Conservation (phyloP, 2,888 invertebrate species). For the Drosophila kokeensis region DNA sequence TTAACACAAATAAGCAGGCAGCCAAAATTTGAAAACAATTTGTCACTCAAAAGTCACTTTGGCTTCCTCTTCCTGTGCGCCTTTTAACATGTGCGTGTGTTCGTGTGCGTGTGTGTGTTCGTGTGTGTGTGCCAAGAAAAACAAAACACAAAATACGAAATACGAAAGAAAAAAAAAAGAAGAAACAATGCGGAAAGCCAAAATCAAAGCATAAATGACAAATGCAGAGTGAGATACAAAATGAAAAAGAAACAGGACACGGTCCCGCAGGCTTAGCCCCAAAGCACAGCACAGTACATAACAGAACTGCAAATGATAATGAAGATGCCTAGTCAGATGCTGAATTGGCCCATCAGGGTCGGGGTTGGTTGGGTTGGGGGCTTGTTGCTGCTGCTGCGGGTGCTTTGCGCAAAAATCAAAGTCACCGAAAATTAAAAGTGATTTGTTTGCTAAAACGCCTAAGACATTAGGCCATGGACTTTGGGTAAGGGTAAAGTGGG, state of each 20-base stretch:
- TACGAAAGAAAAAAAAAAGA: conserved; percentile 17
- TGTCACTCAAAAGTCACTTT: conserved; percentile 82
- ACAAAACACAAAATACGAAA: conserved; percentile 20
- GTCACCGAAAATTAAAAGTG: conserved; percentile 81
- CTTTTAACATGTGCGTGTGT: conserved; percentile 34
- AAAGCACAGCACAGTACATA: background rate
- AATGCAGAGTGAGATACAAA: conserved; percentile 53
- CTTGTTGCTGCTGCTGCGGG: conserved; percentile 12
- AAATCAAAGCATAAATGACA: conserved; percentile 76
- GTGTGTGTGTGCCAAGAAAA: conserved; percentile 22
- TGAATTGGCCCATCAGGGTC: conserved; percentile 31
- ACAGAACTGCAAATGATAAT: conserved; percentile 59
- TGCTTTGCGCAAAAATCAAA: conserved; percentile 70
- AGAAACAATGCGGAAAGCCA: conserved; percentile 33
- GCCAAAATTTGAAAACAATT: conserved; percentile 80
- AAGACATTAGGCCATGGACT: conserved; percentile 56
- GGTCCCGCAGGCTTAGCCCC: conserved; percentile 32
- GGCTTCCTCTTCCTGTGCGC: conserved; percentile 42
- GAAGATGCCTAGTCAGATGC: conserved; percentile 74
- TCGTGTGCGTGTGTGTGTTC: conserved; percentile 13
- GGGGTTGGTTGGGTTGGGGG: conserved; percentile 5
- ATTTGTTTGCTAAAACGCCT: conserved; percentile 80
- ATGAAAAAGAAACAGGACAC: conserved; percentile 14
- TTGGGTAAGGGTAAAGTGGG: background rate
- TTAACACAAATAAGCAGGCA: conserved; percentile 79